Base-by-base conservation (phyloP, 2,888 invertebrate genomes). In the Tiliacea aurago region DNA sequence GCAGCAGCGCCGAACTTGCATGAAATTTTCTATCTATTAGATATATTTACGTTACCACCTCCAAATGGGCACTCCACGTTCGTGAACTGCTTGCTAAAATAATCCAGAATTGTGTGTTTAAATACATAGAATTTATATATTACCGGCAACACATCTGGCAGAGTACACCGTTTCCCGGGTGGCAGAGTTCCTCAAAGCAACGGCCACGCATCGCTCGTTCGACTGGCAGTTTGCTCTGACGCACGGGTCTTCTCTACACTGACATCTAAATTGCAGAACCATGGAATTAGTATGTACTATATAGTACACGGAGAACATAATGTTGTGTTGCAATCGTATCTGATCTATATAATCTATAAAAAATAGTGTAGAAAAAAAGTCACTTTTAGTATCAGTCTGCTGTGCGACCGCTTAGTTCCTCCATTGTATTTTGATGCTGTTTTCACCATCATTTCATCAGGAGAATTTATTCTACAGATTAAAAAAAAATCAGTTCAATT, bases 151-250 rank as follows among this genome's bases (percentile, higher is more conserved):
- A 68, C 90, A 91, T 41, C 61, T 82, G 9, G 86, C 88, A 10
- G 96, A 93, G 90, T 97, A 97, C 63, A 91, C 65, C 86, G 92
- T 78, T 63, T 93, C 83, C 89, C 93, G 74, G 64, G 94, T 83
- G 74, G 86, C 61, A 0, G 91, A 84, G 85, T 95, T 88, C 74
- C 92, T 90, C 87, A 96, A 94, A 0, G 97, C 92, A 67, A 97
- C 97, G 10, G 98, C 97, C 9, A 97, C 97, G 90, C 99, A 99
- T 76, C 97, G 96, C 68, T 97, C 97, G n/a, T 95, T 97, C n/a
- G 96, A 95, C 0, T 97, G 96, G 88, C 99, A 99, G 13, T 89
- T 86, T 55, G 96, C 93, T 13, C 91, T 91, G 51, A 96, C 95
- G 90, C 99, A 99, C 0, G 98, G 98, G 93, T 98, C 97, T 66